Base-by-base conservation (phyloP, 2,888 invertebrate genomes). In the Thereva nobilitata region DNA sequence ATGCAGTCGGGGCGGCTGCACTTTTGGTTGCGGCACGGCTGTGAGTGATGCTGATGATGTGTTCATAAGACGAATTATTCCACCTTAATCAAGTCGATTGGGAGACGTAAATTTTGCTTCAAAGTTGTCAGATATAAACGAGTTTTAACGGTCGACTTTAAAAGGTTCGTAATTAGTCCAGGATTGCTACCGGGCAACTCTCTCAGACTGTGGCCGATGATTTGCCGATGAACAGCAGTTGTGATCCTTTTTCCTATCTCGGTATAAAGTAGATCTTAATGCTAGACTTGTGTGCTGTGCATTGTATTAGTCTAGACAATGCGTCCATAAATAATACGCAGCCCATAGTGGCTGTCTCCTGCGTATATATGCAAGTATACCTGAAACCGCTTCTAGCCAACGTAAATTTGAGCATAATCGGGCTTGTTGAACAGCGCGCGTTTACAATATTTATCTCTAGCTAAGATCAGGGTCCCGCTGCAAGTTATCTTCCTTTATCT, bases 371-470 rank as follows among this genome's bases (percentile, higher is more conserved):
- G 41, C 50, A 61, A 6, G 50, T 40, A n/a, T n/a, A 41, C 61
- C 12, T 12, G 40, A 10, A 50, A 23, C 23, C 61, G 38, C 23
- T 23, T 23, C 23, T 23, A 23, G 23, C 23, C 23, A 23, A 61
- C 61, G 50, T 61, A 61, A 61, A 61, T 61, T 61, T 50, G 41
- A 61, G 61, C 61, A 35, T 61, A 61, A 41, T 61, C 23, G 61
- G 50, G 50, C 61, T 61, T 61, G 50, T 50, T 61, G 61, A 61
- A 50, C 61, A 61, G 50, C 61, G 50, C 61, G 61, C 61, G 34
- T 61, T 50, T 45, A 61, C 61, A 23, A 23, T 23, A 49, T 50
- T 61, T 61, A 61, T 61, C 61, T 61, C 42, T 40, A 37, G 50
- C 41, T 50, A 8, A 9, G 47, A 61, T 61, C 61, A 40, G 23